A percentile compares a stretch with the other conserved stretches of the same genome.
These are phyloP conservation scores for Fistularia tabacaria DNA, from an alignment of 2,797 vertebrate species.

Conservation along the genomic window DNA sequence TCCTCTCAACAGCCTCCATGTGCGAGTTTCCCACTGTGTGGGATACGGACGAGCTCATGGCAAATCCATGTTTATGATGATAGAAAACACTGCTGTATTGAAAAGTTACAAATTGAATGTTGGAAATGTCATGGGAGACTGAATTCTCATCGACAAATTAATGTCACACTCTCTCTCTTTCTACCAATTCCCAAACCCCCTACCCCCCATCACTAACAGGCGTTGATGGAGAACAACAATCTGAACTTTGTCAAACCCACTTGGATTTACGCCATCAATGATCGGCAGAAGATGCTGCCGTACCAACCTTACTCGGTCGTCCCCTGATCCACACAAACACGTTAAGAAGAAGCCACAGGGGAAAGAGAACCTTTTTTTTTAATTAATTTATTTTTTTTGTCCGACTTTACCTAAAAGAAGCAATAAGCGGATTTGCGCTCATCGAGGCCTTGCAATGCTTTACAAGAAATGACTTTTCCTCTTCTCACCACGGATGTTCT, in stretches of 20 bases:
- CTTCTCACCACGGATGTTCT: no score
- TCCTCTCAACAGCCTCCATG: no score
- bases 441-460: not conserved
- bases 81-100: no score
- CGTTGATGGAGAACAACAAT: conserved; percentile 83
- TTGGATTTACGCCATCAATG: conserved; percentile 87
- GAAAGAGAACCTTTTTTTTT: not conserved
- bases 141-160: no score
- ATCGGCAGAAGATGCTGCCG: conserved; percentile 83
- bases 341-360: not conserved
- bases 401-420: no score
- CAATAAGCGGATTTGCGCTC: no score
- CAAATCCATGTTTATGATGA: no score
- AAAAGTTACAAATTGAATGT: no score
- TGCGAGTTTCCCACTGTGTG: no score
- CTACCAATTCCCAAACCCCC: not conserved
- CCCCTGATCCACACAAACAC: conserved; percentile 58
- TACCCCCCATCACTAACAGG: conserved; percentile 62
- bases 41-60: no score
- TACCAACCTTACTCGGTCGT: conserved; percentile 88
- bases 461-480: not conserved
- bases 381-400: not conserved
- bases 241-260: conserved; percentile 86
- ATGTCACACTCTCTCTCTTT: no score
- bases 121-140: no score